Evolutionary conservation across 2,113 vertebrate species (phyloP), one percentile per base, ranked within the genome.

Genomic region (Dinomys branickii): DNA sequence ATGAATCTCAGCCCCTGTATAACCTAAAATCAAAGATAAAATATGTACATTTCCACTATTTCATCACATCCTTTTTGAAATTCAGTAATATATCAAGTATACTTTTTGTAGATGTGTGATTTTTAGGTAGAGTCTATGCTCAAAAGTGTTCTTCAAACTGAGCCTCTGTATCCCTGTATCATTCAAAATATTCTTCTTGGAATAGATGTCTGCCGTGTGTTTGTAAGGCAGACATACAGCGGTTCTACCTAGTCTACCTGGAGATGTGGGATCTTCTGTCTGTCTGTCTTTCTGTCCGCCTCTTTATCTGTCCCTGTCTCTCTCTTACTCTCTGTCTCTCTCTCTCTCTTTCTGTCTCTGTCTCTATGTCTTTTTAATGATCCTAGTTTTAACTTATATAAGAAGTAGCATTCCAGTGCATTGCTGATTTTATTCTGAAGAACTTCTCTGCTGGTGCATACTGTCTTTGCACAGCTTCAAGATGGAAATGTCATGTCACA

Each of bases 11-110:
- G 14, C 61, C 91, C 41, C 17, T 67, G 11, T 84, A 7, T 52
- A 84, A 33, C 56, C 11, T 92, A 47, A 92, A 90, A 35, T n/a
- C 86, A 44, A 91, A 73, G n/a, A 44, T n/a, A 84, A 65, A 93
- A 82, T 44, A 16, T 5, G 47, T 7, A 54, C 1, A 63, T 83
- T 58, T 83, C 7, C 33, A 83, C 22, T 85, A 22, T 47, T 22
- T 69, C 54, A 38, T 0, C 67, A 77, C 7, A 77, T 47, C 3
- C 38, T 69, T 50, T 16, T 14, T 90, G 75, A 91, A 87, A 95
- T 71, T 54, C 38, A 90, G 7, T 73, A n/a, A 73, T 85, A 84
- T 85, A 12, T 3, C 61, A 94, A 78, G 10, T 61, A n/a, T 80
- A 17, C 58, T 91, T 41, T 84, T 52, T 67, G 9, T 63, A 75